Base-by-base conservation (phyloP, 2,797 vertebrate genomes). In the Periophthalmus magnuspinnatus region DNA sequence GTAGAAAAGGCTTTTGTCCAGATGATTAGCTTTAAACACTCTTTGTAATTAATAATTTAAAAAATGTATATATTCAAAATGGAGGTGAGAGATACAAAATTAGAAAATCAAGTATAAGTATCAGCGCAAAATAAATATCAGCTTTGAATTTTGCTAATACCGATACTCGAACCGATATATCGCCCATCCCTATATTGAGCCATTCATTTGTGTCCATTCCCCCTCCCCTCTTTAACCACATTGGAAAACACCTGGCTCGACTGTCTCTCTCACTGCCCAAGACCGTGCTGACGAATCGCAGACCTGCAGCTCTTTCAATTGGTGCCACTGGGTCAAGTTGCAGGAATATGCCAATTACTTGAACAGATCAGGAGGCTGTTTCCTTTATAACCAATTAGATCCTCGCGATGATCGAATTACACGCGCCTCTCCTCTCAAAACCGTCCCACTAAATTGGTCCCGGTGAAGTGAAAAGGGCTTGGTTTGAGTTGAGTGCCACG, bases 331-430 rank as follows among this genome's bases (percentile, higher is more conserved):
- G 94, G 95, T 96, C 95, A 94, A 95, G 96, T 96, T 95, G 95
- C 96, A 96, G 96, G 96, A 98, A 97, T 97, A 94, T 95, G 90
- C 93, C 96, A 98, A 98, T 99, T 98, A 98, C 95, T 96, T 96
- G 96, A 99, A 98, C 97, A 97, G 96, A 97, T 97, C 95, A 93
- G 95, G 93, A 95, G 95, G 95, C 94, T 93, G 94, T 95, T 97
- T 95, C 94, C 95, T 94, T 95, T 95, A 97, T 98, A 96, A 96
- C 95, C 95, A 97, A 97, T 97, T 97, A 95, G 93, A 96, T 93
- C 92, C 90, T 94, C 94, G 94, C 92, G 91, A 93, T 48, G 95
- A 96, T 98, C 95, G 93, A 93, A 94, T 98, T 97, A 96, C 97
- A 95, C 5, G 17, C n/a, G 66, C 57, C 60, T 75, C 52, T 28